Percentiles rank a stretch among this genome's conserved stretches.
Evolutionary conservation across 1,140 invertebrate genomes (phyloP).

Genomic region (Mactra quadrangularis): DNA sequence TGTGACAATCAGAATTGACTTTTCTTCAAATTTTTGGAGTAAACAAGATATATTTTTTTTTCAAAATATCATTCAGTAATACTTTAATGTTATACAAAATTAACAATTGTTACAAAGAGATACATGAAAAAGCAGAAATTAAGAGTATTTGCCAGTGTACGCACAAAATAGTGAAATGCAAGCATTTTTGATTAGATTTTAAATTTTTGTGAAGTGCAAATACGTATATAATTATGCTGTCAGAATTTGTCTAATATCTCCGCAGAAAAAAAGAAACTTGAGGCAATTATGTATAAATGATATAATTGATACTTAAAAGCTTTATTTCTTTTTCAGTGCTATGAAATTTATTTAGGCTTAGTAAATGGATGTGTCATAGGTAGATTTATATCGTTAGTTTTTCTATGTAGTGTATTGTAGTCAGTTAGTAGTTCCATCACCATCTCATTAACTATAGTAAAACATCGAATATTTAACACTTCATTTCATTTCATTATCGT

Average conservation of each 20-base stretch:
- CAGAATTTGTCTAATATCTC: conserved; percentile 43
- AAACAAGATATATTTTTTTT: conserved; percentile 40
- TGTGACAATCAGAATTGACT: conserved; percentile 41
- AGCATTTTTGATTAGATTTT: conserved; percentile 44
- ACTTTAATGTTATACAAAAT: conserved; percentile 42
- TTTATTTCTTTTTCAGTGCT: conserved; percentile 51
- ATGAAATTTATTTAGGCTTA: conserved; percentile 45
- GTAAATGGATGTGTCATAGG: no score
- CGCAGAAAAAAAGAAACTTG: conserved; percentile 43
- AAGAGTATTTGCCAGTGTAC: conserved; percentile 42
- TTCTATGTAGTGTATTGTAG: no score
- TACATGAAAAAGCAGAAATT: conserved; percentile 45
- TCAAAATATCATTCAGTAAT: conserved; percentile 45
- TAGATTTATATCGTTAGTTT: no score
- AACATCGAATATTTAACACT: no score
- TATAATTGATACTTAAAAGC: conserved; percentile 41
- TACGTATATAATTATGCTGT: conserved; percentile 43
- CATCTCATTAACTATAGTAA: no score
- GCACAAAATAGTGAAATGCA: conserved; percentile 41
- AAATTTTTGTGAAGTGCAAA: conserved; percentile 45
- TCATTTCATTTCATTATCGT: no score
- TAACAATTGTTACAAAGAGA: conserved; percentile 45
- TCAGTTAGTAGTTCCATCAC: no score
- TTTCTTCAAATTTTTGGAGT: conserved; percentile 37
- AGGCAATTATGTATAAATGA: conserved; percentile 44